phyloP scores from a whole-genome alignment of 1,140 invertebrate species.

The Meloidogyne floridensis region DNA sequence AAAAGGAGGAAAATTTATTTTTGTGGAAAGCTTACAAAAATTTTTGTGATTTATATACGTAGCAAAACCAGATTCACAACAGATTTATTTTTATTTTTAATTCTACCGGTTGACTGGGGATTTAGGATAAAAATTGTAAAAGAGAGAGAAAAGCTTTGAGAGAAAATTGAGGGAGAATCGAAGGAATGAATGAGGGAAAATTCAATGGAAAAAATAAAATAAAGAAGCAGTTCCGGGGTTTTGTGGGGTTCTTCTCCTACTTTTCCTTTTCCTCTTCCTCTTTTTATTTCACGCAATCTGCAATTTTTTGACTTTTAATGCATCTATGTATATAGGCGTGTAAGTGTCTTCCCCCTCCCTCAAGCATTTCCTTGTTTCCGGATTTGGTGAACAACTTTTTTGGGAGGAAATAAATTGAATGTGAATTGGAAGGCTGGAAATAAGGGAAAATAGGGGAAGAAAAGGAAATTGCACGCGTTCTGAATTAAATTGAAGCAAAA shows the following conservation, averaged over 20 bases:
- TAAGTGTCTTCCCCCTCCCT: not conserved
- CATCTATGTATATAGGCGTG: no score
- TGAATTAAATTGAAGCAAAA: constrained; percentile 1
- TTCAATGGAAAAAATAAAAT: not conserved
- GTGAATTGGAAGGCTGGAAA: not conserved
- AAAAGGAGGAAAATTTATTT: not conserved
- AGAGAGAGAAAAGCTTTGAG: no score
- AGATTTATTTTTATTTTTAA: not conserved
- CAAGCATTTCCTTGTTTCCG: not conserved
- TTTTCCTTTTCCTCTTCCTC: not conserved
- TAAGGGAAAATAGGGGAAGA: no score
- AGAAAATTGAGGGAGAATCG: no score
- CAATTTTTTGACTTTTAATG: not conserved
- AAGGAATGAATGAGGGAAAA: not conserved
- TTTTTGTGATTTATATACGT: no score
- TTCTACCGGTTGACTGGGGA: not conserved
- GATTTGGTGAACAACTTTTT: not conserved
- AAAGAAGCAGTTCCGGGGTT: not conserved
- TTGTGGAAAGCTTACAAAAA: no score
- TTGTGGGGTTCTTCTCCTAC: not conserved
- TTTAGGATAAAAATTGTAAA: not conserved
- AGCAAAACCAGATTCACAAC: not conserved
- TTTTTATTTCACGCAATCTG: not conserved
- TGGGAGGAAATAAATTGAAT: not conserved
- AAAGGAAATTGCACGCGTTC: not conserved